Evolutionary conservation across 2,113 vertebrate genomes (phyloP).

Genomic region (Notarius quadriscutis): DNA sequence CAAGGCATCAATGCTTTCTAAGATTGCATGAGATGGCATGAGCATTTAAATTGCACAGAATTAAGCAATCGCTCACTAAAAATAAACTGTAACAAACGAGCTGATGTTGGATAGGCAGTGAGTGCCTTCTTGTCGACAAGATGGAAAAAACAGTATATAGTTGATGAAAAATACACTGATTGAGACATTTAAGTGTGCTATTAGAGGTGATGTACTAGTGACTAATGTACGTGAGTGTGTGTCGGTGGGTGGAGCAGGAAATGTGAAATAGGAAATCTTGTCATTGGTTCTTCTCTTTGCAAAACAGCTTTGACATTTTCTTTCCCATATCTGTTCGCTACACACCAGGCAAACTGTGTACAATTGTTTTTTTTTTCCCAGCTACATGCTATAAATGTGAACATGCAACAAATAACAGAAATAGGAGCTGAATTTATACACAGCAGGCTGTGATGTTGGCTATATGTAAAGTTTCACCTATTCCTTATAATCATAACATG

Average conservation of each 20-base stretch:
- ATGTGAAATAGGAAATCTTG: conserved; percentile 8
- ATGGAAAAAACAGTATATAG: not conserved
- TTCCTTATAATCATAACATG: not conserved
- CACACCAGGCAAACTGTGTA: not conserved
- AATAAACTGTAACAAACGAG: not conserved
- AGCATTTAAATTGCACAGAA: not conserved
- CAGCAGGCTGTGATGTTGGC: not conserved
- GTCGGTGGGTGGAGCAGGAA: not conserved
- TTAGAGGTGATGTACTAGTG: not conserved
- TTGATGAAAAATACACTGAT: not conserved
- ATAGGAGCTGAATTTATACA: not conserved
- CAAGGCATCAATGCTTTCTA: not conserved
- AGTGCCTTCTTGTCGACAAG: not conserved
- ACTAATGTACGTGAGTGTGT: not conserved
- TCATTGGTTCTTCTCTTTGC: not conserved
- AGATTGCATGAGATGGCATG: conserved; percentile 3
- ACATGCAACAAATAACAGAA: not conserved
- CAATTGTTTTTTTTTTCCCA: not conserved
- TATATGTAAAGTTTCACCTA: not conserved
- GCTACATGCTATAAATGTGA: not conserved
- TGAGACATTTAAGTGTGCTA: not conserved
- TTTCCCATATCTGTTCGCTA: not conserved
- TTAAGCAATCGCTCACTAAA: conserved; percentile 7
- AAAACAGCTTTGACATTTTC: not conserved
- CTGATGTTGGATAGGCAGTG: not conserved